phyloP scores from a whole-genome alignment of 2,888 invertebrate genomes.

The Philaethria dido region DNA sequence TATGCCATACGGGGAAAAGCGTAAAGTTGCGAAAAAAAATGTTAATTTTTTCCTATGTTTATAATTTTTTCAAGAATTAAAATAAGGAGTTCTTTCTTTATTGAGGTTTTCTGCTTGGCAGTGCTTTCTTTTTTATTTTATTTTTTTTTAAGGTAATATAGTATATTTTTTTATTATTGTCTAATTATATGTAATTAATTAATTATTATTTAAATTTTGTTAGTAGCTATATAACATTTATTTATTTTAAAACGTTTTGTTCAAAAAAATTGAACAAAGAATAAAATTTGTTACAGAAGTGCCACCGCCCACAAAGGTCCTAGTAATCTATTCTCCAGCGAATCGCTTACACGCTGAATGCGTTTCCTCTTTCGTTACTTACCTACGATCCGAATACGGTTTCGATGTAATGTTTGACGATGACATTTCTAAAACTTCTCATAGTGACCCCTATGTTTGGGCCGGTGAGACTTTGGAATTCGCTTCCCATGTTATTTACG shows the following conservation, averaged over 20 bases:
- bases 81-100: too few relatives aligned
- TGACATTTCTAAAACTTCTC: slow-evolving; percentile 63
- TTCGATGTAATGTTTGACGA: slow-evolving; percentile 71
- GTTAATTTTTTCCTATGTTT: too few relatives aligned
- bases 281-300: slow-evolving; percentile 52
- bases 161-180: too few relatives aligned
- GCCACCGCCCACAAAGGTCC: slow-evolving; percentile 68
- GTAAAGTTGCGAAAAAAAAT: too few relatives aligned
- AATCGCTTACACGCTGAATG: slow-evolving; percentile 73
- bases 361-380: slow-evolving; percentile 66
- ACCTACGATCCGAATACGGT: slow-evolving; percentile 69
- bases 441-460: slow-evolving; percentile 73
- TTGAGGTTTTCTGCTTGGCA: too few relatives aligned
- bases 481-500: slow-evolving; percentile 66
- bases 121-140: too few relatives aligned
- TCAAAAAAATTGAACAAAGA: background rate
- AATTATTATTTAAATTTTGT: too few relatives aligned
- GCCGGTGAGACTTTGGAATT: slow-evolving; percentile 65
- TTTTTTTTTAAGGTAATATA: too few relatives aligned
- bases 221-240: too few relatives aligned
- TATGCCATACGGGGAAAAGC: too few relatives aligned
- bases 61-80: too few relatives aligned
- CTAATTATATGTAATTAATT: too few relatives aligned
- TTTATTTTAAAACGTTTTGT: background rate
- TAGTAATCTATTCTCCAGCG: slow-evolving; percentile 68